phyloP scores from a whole-genome alignment of 1,140 invertebrate species.

The Drosophila mojavensis region DNA sequence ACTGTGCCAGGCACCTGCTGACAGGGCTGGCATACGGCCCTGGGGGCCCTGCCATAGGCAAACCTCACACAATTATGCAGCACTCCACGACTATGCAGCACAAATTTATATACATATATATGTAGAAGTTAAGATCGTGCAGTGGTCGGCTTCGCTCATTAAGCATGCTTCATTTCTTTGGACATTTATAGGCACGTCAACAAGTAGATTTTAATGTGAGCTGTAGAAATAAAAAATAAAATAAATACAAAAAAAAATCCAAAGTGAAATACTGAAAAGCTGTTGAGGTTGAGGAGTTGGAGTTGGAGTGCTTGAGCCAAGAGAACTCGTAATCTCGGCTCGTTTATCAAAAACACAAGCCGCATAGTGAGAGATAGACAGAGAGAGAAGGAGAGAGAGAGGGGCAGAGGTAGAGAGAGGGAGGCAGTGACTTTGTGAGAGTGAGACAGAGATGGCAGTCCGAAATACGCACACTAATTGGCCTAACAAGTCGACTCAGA shows the following conservation, averaged over 20 bases:
- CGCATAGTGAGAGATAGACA: background rate
- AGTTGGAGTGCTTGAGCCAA: slow-evolving; percentile 21
- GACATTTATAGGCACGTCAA: slow-evolving; percentile 69
- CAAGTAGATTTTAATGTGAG: slow-evolving; percentile 49
- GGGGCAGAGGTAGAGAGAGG: slow-evolving; percentile 13
- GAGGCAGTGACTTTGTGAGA: background rate
- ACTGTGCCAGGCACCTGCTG: slow-evolving; percentile 23
- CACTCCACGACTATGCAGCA: background rate
- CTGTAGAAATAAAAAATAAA: slow-evolving; percentile 1
- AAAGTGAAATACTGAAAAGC: slow-evolving; percentile 3
- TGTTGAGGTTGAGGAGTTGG: slow-evolving; percentile 13
- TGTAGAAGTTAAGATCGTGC: slow-evolving; percentile 38
- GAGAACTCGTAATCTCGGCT: slow-evolving; percentile 56
- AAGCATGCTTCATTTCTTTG: slow-evolving; percentile 67
- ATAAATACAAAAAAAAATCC: background rate
- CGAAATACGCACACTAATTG: slow-evolving; percentile 66
- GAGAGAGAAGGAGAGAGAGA: background rate
- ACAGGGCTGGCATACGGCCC: background rate
- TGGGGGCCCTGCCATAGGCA: background rate
- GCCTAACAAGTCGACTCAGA: slow-evolving; percentile 48
- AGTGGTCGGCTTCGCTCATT: slow-evolving; percentile 48
- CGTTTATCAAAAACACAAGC: slow-evolving; percentile 56
- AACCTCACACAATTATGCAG: background rate
- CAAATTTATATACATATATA: slow-evolving; percentile 1
- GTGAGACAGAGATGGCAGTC: slow-evolving; percentile 11